Evolutionary conservation across 2,888 invertebrate genomes (phyloP), one percentile per base, ranked within the genome.

Genomic region (Barypeithes pellucidus): DNA sequence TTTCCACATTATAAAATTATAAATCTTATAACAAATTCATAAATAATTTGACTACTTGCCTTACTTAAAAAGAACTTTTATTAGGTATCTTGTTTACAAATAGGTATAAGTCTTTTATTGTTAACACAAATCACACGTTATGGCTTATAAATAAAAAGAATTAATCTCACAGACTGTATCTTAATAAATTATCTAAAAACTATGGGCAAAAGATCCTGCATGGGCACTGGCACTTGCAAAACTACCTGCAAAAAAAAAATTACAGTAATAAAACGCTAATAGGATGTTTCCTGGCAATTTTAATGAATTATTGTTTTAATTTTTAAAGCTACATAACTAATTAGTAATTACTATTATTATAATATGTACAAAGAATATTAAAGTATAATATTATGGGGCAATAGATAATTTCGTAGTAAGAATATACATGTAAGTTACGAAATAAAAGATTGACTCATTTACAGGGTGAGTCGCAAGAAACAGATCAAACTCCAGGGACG

Each of bases 241-340:
- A 76, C 74, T 75, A 69, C 76, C 77, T 77, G 75, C 9, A 77
- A 76, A 59, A 47, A 68, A 65, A 45, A 62, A 45, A 62, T 33
- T 47, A 62, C 16, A 9, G 62, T 62, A 24, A 62, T 29, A 14
- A 20, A 36, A 63, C 11, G 33, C 11, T 63, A 63, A 63, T 50
- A 18, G 9, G 36, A 20, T 63, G 47, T 62, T 47, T 33, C 33
- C 47, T 20, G 39, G 22, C 29, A 29, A 9, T 61, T 61, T 61
- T 45, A 61, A 61, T 29, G 29, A 14, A 14, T 14, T 43, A 33
- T 33, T 63, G 63, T 50, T 12, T 36, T 63, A 36, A 33, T 18
- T 63, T 36, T 47, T 33, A 29, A 36, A 50, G 18, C 36, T 29
- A 12, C 36, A 47, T 50, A 36, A 50, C 8, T 63, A 47, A 63